phyloP scores from a whole-genome alignment of 2,797 vertebrate genomes.

The Lutjanus campechanus region DNA sequence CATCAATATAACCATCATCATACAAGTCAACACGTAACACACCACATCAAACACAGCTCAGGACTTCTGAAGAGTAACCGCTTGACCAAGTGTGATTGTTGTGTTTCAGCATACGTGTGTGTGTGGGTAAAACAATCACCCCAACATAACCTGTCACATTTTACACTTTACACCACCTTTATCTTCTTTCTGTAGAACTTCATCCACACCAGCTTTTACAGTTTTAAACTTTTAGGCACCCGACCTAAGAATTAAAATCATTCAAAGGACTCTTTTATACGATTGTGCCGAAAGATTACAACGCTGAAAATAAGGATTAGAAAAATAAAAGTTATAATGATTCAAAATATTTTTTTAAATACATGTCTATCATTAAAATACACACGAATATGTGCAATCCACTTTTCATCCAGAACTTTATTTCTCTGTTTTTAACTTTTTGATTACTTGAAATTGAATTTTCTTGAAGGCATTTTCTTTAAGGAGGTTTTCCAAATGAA shows the following conservation, averaged over 20 bases:
- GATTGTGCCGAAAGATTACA: background rate
- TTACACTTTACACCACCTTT: background rate
- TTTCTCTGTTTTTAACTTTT: background rate
- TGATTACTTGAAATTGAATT: background rate
- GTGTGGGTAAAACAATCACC: background rate
- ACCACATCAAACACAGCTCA: conserved; percentile 2
- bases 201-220: background rate
- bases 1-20: no score
- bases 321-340: background rate
- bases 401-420: background rate
- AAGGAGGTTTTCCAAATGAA: background rate
- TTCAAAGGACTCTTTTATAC: background rate
- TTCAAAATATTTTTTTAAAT: background rate
- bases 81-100: background rate
- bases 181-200: background rate
- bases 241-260: background rate
- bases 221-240: background rate
- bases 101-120: background rate
- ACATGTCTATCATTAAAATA: background rate
- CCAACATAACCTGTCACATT: background rate
- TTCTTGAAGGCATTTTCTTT: background rate
- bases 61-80: background rate
- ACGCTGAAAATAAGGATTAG: background rate
- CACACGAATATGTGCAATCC: background rate
- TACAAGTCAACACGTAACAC: no score